Percentiles rank a stretch among this genome's conserved stretches.
These are phyloP conservation scores for Pionites leucogaster DNA, from an alignment of 2,113 vertebrate species.

Conservation along the genomic window DNA sequence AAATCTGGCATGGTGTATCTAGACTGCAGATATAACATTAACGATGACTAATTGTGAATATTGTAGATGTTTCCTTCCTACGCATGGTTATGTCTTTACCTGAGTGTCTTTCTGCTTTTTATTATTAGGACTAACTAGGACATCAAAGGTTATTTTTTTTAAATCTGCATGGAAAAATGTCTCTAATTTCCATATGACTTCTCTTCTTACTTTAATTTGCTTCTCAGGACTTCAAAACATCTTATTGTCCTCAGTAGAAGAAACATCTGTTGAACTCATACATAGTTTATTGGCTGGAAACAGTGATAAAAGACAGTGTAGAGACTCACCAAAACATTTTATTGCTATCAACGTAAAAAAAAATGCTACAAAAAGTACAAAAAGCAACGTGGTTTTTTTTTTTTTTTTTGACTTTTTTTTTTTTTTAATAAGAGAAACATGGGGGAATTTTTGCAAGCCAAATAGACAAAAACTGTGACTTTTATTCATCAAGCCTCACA, in stretches of 20 bases:
- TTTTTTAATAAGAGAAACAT: slow-evolving; percentile 1
- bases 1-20: slow-evolving; percentile 21
- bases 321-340: slow-evolving; percentile 28
- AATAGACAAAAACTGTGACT: slow-evolving; percentile 1
- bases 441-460: slow-evolving; percentile 19
- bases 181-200: slow-evolving; percentile 15
- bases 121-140: slow-evolving; percentile 55
- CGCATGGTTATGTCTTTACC: slow-evolving; percentile 50
- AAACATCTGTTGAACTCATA: slow-evolving; percentile 64
- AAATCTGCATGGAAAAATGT: slow-evolving; percentile 17
- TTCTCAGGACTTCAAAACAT: slow-evolving; percentile 54
- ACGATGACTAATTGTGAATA: slow-evolving; percentile 22
- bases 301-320: slow-evolving; percentile 45
- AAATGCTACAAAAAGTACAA: slow-evolving; percentile 4
- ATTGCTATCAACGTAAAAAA: not conserved
- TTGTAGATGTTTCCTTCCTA: slow-evolving; percentile 42
- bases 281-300: slow-evolving; percentile 42
- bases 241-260: not conserved
- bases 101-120: slow-evolving; percentile 56
- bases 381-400: not conserved
- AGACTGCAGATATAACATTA: slow-evolving; percentile 13
- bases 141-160: slow-evolving; percentile 43
- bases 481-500: slow-evolving; percentile 20
- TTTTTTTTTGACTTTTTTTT: not conserved
- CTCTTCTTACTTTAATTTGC: slow-evolving; percentile 59